Conservation (phyloP, 2,113 vertebrate genomes). For the Aviceda subcristata region DNA sequence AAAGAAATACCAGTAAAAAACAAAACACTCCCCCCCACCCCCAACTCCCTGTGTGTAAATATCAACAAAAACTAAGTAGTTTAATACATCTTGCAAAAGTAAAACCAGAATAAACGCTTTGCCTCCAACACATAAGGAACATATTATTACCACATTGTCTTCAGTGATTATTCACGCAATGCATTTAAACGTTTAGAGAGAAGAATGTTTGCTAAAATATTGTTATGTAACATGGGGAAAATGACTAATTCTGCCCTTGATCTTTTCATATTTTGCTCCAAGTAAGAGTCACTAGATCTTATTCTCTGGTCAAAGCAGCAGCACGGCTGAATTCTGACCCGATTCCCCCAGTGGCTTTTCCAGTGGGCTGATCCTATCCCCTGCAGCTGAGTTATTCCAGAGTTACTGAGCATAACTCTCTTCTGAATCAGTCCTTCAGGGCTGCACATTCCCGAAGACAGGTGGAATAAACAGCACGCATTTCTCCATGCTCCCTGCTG, state of each 20-base stretch:
- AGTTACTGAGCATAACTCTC: not conserved
- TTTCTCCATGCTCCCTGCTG: not conserved
- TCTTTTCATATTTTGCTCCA: constrained; percentile 18
- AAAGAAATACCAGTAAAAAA: not conserved
- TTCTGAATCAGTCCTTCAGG: constrained; percentile 22
- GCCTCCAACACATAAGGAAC: constrained; percentile 60
- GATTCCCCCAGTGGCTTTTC: not conserved
- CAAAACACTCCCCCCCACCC: not conserved
- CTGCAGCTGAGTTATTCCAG: not conserved
- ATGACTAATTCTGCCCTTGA: constrained; percentile 52
- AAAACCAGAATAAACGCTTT: constrained; percentile 38
- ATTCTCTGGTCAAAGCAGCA: not conserved
- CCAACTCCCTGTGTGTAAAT: not conserved
- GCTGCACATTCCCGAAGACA: constrained; percentile 10
- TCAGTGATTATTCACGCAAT: constrained; percentile 56
- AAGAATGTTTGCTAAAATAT: constrained; percentile 60
- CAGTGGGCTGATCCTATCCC: not conserved
- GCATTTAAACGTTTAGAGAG: constrained; percentile 54
- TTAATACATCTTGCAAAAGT: constrained; percentile 30
- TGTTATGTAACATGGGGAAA: constrained; percentile 57
- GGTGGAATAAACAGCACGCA: not conserved
- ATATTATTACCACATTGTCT: constrained; percentile 57
- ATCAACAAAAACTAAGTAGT: not conserved
- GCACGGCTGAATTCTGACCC: not conserved
- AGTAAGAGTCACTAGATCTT: constrained; percentile 35